Evolutionary conservation across 1,140 invertebrate genomes (phyloP).

Genomic region (Thaumetopoea pityocampa): DNA sequence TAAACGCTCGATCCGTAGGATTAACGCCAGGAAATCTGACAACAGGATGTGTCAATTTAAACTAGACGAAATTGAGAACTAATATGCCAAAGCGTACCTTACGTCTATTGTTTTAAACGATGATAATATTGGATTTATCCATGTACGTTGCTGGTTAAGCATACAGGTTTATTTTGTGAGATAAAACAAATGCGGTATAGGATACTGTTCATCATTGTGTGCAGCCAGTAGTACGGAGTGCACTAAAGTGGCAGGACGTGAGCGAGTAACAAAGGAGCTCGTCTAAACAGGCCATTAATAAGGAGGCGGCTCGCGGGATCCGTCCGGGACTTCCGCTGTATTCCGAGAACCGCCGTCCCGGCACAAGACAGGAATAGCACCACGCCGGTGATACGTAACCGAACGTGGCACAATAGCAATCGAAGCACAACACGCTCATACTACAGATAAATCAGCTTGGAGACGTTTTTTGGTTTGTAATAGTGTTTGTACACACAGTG

Average conservation of each 20-base stretch:
- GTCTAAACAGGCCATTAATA: constrained; percentile 72
- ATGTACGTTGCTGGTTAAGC: constrained; percentile 21
- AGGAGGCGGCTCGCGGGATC: constrained; percentile 53
- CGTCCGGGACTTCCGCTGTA: constrained; percentile 57
- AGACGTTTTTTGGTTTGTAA: no score
- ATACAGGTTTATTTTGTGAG: constrained; percentile 5
- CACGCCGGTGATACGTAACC: constrained; percentile 31
- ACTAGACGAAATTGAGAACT: constrained; percentile 46
- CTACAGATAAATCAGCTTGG: constrained; percentile 4
- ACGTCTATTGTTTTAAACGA: constrained; percentile 25
- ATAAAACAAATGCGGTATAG: constrained; percentile 22
- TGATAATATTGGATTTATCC: constrained; percentile 10
- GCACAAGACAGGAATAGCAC: constrained; percentile 67
- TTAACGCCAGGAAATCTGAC: constrained; percentile 58
- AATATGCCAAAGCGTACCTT: constrained; percentile 25
- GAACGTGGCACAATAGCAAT: constrained; percentile 39
- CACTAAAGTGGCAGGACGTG: constrained; percentile 54
- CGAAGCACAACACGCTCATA: constrained; percentile 13
- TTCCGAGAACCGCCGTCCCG: constrained; percentile 58
- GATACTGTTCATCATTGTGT: constrained; percentile 20
- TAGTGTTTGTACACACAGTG: no score
- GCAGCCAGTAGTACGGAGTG: constrained; percentile 19
- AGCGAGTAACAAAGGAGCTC: constrained; percentile 66
- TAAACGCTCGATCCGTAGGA: constrained; percentile 41
- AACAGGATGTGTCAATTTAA: constrained; percentile 68